These are phyloP conservation scores for Nephrotoma appendiculata DNA, from an alignment of 2,888 invertebrate species.

Conservation along the genomic window DNA sequence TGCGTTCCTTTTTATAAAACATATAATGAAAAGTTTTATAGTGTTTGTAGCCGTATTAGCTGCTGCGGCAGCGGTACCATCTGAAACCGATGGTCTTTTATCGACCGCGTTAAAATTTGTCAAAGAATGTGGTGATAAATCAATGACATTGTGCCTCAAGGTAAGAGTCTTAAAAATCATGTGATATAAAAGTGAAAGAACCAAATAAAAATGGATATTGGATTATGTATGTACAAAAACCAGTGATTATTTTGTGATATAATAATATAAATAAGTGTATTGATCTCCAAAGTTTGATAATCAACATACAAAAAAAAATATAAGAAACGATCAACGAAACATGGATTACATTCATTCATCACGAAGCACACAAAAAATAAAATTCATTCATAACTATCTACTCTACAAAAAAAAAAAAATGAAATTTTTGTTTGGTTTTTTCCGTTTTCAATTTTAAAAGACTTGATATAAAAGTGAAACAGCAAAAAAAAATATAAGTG, in stretches of 20 bases:
- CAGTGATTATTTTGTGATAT: not conserved
- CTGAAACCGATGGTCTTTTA: constrained; percentile 40
- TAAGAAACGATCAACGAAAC: not conserved
- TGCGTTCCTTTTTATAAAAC: not conserved
- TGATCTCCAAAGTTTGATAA: not conserved
- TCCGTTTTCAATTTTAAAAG: not conserved
- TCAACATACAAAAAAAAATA: not conserved
- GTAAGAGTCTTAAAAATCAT: constrained; percentile 32
- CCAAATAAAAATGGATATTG: constrained; percentile 2
- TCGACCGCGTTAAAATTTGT: constrained; percentile 51
- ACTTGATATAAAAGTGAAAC: not conserved
- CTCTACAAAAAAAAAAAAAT: not conserved
- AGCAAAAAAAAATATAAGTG: not conserved
- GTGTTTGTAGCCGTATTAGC: constrained; percentile 36
- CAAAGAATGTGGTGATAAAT: constrained; percentile 53
- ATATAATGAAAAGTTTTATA: constrained; percentile 35
- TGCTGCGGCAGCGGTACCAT: constrained; percentile 33
- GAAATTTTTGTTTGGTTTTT: constrained; percentile 1
- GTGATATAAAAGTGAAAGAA: not conserved
- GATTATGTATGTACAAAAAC: not conserved
- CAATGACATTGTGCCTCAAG: constrained; percentile 57
- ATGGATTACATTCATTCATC: not conserved
- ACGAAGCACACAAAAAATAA: not conserved
- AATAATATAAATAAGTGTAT: not conserved
- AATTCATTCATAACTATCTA: not conserved